Evolutionary conservation across 2,888 invertebrate genomes (phyloP).

Genomic region (Hirtodrosophila duncani): DNA sequence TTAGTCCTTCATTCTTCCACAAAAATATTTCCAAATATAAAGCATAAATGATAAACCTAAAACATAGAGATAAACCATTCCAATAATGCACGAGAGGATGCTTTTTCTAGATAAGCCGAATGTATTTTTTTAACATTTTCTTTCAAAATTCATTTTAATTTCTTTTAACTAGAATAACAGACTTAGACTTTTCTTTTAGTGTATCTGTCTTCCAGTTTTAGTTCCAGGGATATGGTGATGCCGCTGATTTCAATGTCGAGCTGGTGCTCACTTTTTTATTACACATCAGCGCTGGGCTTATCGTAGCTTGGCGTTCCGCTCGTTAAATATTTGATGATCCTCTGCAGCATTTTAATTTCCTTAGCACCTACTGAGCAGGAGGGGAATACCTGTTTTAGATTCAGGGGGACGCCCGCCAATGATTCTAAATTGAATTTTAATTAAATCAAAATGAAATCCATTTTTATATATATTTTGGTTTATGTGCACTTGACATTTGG

Average conservation of each 20-base stretch:
- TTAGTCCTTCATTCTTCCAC: too few relatives aligned
- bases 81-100: too few relatives aligned
- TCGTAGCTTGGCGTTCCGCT: not conserved
- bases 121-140: too few relatives aligned
- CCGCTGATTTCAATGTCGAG: too few relatives aligned
- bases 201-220: slow-evolving; percentile 2
- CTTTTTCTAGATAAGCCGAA: too few relatives aligned
- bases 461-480: slow-evolving; percentile 27
- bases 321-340: slow-evolving; percentile 49
- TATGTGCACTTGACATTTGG: slow-evolving; percentile 24
- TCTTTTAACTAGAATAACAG: too few relatives aligned
- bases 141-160: too few relatives aligned
- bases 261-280: slow-evolving; percentile 29
- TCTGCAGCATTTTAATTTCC: slow-evolving; percentile 56
- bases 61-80: too few relatives aligned
- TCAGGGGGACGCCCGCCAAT: not conserved
- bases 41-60: too few relatives aligned
- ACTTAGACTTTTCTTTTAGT: too few relatives aligned
- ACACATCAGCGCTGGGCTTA: not conserved
- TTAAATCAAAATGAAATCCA: slow-evolving; percentile 27
- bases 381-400: not conserved
- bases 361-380: slow-evolving; percentile 20
- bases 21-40: too few relatives aligned
- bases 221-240: too few relatives aligned
- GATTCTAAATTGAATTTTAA: slow-evolving; percentile 19